Base-by-base conservation (phyloP, 2,888 invertebrate species). In the Mystacides longicornis region DNA sequence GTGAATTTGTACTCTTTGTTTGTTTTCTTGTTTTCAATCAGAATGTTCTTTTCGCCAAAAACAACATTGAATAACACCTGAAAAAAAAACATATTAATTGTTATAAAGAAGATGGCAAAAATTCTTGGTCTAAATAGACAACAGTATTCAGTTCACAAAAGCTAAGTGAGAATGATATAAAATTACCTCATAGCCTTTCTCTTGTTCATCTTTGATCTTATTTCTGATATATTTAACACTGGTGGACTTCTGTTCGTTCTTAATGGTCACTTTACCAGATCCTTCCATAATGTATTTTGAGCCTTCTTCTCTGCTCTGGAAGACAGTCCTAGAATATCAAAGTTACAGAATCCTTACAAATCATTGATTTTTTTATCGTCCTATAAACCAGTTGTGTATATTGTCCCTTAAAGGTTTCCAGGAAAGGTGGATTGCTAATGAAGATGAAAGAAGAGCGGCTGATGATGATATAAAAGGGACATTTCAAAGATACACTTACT, bases 191-290 rank as follows among this genome's bases (percentile, higher is more conserved):
- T 81, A 72, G 14, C 89, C 89, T 22, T 78, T 74, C 68, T 89
- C 89, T 33, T 81, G 81, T 64, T 87, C 78, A 51, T 81, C 77
- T 3, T 81, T 81, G 50, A 86, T 77, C 18, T 78, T 67, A 58
- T 86, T 83, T 47, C 81, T 77, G 55, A 83, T 83, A 64, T 85
- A 83, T 64, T 87, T 88, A 72, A 90, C 89, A 68, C 82, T 86
- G 1, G 85, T 83, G 14, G 82, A 81, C 62, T 83, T 82, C 57
- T 81, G 77, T 52, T 84, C 80, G 1, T 86, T 85, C 53, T 81
- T 79, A n/a, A 86, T 75, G 64, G 83, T 85, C 16, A 89, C 73
- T 42, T 80, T 81, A 1, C 90, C 90, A 5, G 82, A 83, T 1
- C 89, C 90, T 67, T 90, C 89, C 5, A 89, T 74, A 53, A 86